Percentiles rank a stretch among this genome's conserved stretches.
Conservation (phyloP, 2,888 invertebrate species). For the Leptinotarsa rubiginosa region DNA sequence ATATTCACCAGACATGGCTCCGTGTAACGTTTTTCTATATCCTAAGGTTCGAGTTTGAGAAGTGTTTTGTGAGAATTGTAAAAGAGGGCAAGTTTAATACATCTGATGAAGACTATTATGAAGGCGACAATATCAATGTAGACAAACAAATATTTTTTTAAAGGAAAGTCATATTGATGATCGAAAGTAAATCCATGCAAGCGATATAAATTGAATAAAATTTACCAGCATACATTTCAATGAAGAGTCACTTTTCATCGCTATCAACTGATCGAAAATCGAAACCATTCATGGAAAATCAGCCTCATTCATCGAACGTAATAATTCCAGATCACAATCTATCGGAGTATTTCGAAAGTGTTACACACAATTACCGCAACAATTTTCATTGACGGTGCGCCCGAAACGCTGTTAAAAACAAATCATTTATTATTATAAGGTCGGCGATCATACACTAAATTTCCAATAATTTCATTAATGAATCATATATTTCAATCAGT, state of each 20-base stretch:
- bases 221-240: no score
- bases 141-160: no score
- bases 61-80: no score
- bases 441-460: slow-evolving; percentile 46
- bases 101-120: no score
- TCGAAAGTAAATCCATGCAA: no score
- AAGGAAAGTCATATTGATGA: no score
- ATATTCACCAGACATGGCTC: no score
- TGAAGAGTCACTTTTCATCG: background rate
- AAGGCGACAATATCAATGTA: no score
- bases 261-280: background rate
- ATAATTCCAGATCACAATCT: slow-evolving; percentile 36
- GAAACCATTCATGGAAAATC: slow-evolving; percentile 24
- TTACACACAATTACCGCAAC: slow-evolving; percentile 44
- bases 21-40: no score
- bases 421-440: slow-evolving; percentile 51
- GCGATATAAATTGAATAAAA: no score
- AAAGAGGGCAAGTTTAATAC: no score
- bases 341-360: slow-evolving; percentile 41
- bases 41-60: no score
- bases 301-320: slow-evolving; percentile 26
- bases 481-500: slow-evolving; percentile 47
- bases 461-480: slow-evolving; percentile 48
- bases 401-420: slow-evolving; percentile 51
- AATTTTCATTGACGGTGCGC: slow-evolving; percentile 42